Conservation (phyloP, 2,888 invertebrate genomes). For the Xestoiulus laeticollis region DNA sequence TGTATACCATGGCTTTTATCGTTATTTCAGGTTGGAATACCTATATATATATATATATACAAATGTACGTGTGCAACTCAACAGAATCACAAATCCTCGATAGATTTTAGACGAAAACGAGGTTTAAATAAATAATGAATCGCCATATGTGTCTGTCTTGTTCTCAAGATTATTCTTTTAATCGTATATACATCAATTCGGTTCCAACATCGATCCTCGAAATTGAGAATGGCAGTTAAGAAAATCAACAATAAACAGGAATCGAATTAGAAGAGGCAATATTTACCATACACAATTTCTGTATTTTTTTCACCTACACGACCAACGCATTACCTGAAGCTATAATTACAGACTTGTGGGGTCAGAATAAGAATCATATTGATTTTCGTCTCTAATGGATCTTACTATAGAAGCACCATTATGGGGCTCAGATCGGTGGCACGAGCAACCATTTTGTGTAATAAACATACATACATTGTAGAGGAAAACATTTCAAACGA, state of each 20-base stretch:
- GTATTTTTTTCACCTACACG: too few relatives aligned
- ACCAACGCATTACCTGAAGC: background rate
- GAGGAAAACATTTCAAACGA: too few relatives aligned
- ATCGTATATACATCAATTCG: background rate
- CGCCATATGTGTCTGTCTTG: background rate
- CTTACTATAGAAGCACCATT: background rate
- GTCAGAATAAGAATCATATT: background rate
- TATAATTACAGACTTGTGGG: background rate
- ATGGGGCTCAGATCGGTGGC: background rate
- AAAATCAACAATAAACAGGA: conserved; percentile 18
- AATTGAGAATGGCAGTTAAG: background rate
- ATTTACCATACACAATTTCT: conserved; percentile 19
- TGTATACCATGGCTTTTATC: too few relatives aligned
- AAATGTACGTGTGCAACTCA: too few relatives aligned
- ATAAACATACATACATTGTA: too few relatives aligned
- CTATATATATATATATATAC: too few relatives aligned
- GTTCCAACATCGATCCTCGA: background rate
- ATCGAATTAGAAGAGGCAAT: conserved; percentile 18
- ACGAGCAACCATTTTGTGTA: background rate
- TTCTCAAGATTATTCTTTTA: background rate
- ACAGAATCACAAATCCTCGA: background rate
- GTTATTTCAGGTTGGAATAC: background rate
- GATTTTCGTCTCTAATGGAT: background rate
- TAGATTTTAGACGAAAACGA: background rate
- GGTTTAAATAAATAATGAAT: background rate